Evolutionary conservation across 2,888 invertebrate species (phyloP).

Genomic region (Coecobrya sp.): DNA sequence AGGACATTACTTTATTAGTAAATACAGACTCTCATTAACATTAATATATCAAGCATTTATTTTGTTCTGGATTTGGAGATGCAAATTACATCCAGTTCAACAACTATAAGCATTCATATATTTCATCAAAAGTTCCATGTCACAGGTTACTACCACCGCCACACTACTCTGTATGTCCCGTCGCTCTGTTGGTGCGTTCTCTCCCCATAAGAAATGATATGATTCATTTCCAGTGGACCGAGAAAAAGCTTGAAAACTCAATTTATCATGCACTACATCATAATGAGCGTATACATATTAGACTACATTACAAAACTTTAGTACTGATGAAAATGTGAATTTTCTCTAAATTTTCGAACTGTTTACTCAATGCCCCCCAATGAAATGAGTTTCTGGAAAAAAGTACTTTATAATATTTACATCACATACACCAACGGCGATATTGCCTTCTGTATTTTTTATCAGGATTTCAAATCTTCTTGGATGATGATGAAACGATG

Average conservation of each 20-base stretch:
- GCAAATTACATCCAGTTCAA: constrained; percentile 21
- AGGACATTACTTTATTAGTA: background rate
- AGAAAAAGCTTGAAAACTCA: constrained; percentile 52
- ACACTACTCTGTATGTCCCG: background rate
- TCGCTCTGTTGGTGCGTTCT: background rate
- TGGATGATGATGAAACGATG: background rate
- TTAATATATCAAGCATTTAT: constrained; percentile 44
- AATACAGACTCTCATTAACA: constrained; percentile 53
- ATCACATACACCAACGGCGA: background rate
- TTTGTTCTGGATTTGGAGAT: constrained; percentile 52
- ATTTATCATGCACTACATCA: constrained; percentile 66
- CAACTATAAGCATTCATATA: constrained; percentile 13
- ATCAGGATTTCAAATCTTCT: constrained; percentile 63
- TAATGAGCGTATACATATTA: constrained; percentile 42
- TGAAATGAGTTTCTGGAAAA: constrained; percentile 33
- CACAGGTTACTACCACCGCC: background rate
- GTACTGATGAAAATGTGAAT: constrained; percentile 30
- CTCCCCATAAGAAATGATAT: background rate
- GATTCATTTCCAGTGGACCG: constrained; percentile 60
- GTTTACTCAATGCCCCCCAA: constrained; percentile 14
- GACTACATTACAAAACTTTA: background rate
- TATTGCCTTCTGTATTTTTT: constrained; percentile 44
- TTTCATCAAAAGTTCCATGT: background rate
- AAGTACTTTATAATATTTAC: constrained; percentile 2
- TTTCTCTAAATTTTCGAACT: constrained; percentile 11